phyloP scores from a whole-genome alignment of 2,113 vertebrate genomes.

The Herpailurus yagouaroundi region DNA sequence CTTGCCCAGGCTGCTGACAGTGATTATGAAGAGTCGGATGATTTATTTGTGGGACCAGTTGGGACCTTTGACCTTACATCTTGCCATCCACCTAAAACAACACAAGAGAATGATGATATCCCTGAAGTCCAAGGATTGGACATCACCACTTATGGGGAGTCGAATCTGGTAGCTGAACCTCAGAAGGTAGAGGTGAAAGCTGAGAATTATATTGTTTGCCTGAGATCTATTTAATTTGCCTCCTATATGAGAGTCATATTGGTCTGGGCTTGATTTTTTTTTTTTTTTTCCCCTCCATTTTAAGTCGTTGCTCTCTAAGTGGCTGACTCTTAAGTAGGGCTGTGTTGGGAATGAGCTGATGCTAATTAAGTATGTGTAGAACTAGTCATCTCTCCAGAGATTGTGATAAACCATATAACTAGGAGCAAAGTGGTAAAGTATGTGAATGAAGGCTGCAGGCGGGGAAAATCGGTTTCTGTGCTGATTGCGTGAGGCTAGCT shows the following conservation, averaged over 20 bases:
- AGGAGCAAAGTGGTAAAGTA: not conserved
- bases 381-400: not conserved
- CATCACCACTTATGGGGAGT: constrained; percentile 87
- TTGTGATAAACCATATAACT: not conserved
- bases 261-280: not conserved
- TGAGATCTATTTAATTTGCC: not conserved
- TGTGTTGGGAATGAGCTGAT: not conserved
- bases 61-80: constrained; percentile 76
- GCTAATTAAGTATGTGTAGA: not conserved
- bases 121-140: constrained; percentile 58
- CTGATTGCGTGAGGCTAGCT: not conserved
- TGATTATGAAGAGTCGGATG: constrained; percentile 83
- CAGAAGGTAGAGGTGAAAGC: constrained; percentile 86
- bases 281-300: not conserved
- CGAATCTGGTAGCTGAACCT: constrained; percentile 93
- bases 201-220: not conserved
- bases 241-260: not conserved
- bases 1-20: constrained; percentile 88
- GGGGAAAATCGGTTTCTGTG: not conserved
- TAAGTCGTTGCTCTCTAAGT: not conserved
- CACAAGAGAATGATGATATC: not conserved
- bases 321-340: not conserved
- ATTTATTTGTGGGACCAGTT: constrained; percentile 80
- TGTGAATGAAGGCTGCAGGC: not conserved
- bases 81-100: not conserved